Percentiles rank a stretch among this genome's conserved stretches.
phyloP scores from a whole-genome alignment of 1,140 invertebrate genomes.

The Penaeus vannamei region DNA sequence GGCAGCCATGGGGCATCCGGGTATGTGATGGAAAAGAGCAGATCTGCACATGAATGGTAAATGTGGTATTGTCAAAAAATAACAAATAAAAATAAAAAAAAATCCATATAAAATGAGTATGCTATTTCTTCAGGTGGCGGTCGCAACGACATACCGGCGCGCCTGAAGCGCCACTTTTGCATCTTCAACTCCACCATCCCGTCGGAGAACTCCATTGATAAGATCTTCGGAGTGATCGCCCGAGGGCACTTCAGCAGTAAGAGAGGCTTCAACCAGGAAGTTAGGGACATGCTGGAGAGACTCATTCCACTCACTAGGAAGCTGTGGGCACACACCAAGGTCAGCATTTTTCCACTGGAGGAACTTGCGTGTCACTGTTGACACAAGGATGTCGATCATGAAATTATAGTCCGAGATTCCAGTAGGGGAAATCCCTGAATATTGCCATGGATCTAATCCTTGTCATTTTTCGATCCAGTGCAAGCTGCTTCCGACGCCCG shows the following conservation, averaged over 20 bases:
- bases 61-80: no score
- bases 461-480: constrained; percentile 69
- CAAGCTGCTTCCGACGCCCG: constrained; percentile 91
- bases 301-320: constrained; percentile 89
- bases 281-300: constrained; percentile 83
- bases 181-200: constrained; percentile 96
- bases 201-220: constrained; percentile 86
- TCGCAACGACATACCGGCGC: constrained; percentile 94
- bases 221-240: constrained; percentile 88
- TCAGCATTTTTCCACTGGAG: constrained; percentile 65
- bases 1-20: constrained; percentile 72
- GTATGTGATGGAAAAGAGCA: background rate
- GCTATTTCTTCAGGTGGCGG: constrained; percentile 82
- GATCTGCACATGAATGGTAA: no score
- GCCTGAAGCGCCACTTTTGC: constrained; percentile 94
- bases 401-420: no score
- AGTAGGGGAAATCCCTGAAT: no score
- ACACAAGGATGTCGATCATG: no score
- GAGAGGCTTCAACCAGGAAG: constrained; percentile 87
- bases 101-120: background rate
- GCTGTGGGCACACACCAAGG: constrained; percentile 89
- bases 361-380: no score
- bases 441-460: no score
- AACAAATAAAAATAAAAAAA: no score
- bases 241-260: constrained; percentile 91